Evolutionary conservation across 2,797 vertebrate species (phyloP).

Genomic region (Nyctalus aviator): DNA sequence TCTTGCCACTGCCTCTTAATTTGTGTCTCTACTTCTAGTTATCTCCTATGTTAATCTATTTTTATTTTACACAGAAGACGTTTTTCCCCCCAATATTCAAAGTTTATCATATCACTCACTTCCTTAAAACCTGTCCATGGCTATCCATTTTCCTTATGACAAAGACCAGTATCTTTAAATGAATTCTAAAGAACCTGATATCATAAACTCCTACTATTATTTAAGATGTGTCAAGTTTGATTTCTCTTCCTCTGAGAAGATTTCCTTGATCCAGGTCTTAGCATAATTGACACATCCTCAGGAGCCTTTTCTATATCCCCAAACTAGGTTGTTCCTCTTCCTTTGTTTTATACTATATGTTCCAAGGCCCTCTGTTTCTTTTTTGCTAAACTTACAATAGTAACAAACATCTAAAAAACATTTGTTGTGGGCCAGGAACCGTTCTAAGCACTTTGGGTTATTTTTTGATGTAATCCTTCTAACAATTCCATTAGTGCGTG

Average conservation of each 20-base stretch:
- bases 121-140: background rate
- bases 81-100: slow-evolving; percentile 18
- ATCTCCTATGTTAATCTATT: background rate
- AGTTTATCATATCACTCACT: background rate
- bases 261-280: background rate
- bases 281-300: no score
- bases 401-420: background rate
- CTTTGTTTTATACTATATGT: background rate
- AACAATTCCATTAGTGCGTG: background rate
- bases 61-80: slow-evolving; percentile 42
- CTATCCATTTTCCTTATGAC: background rate
- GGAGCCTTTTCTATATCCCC: no score
- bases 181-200: background rate
- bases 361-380: background rate
- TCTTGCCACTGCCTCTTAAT: background rate
- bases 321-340: background rate
- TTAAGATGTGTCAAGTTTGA: background rate
- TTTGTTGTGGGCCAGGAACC: no score
- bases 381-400: background rate
- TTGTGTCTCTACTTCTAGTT: background rate
- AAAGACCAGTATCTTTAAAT: background rate
- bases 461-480: background rate
- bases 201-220: background rate
- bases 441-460: background rate
- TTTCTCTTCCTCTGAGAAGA: slow-evolving; percentile 15